These are phyloP conservation scores for Serilophus lunatus DNA, from an alignment of 2,113 vertebrate genomes.

Conservation along the genomic window DNA sequence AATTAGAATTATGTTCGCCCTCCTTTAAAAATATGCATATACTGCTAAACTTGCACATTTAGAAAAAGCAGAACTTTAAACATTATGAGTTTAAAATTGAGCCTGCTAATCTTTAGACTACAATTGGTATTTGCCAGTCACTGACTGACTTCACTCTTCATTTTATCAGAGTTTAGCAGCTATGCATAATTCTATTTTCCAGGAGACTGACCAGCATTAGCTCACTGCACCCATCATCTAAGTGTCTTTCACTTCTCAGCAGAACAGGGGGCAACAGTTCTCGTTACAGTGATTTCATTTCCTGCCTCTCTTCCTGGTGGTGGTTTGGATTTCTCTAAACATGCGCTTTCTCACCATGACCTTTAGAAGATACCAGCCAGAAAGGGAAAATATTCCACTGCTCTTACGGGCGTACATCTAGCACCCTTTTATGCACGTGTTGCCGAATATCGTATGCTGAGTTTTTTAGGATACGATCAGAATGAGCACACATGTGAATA, in stretches of 20 bases:
- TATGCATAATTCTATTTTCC: slow-evolving; percentile 63
- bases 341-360: neutral
- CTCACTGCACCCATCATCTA: neutral
- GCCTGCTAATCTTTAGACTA: slow-evolving; percentile 13
- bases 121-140: slow-evolving; percentile 16
- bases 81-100: neutral
- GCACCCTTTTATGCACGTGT: neutral
- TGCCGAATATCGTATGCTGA: neutral
- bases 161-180: slow-evolving; percentile 55
- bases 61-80: neutral
- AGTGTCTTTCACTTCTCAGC: neutral
- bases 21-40: neutral
- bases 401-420: neutral
- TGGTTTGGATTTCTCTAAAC: slow-evolving; percentile 12
- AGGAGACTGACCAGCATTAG: slow-evolving; percentile 33
- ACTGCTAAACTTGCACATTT: neutral
- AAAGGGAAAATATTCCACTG: neutral
- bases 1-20: neutral
- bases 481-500: neutral
- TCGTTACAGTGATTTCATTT: slow-evolving; percentile 1
- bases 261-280: neutral
- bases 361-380: neutral
- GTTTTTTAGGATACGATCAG: neutral
- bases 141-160: slow-evolving; percentile 14
- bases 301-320: slow-evolving; percentile 13